Evolutionary conservation across 2,113 vertebrate species (phyloP).

Genomic region (Elephas maximus): DNA sequence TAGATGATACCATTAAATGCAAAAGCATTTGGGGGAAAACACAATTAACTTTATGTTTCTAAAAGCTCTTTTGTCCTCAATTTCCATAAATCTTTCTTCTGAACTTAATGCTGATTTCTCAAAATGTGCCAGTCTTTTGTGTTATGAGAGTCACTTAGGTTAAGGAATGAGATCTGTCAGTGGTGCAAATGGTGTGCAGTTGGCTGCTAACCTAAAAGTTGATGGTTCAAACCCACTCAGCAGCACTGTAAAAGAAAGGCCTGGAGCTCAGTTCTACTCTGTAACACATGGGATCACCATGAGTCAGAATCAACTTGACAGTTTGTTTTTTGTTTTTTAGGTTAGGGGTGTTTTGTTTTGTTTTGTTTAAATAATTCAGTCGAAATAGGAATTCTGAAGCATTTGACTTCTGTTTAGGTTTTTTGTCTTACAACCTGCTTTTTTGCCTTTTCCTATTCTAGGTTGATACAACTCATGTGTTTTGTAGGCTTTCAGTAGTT

Average conservation of each 20-base stretch:
- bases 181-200: no score
- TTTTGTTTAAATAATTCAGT: background rate
- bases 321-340: no score
- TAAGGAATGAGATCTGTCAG: background rate
- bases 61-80: background rate
- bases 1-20: background rate
- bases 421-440: background rate
- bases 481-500: background rate
- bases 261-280: no score
- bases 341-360: background rate
- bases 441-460: background rate
- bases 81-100: constrained; percentile 22
- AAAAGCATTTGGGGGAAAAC: constrained; percentile 17
- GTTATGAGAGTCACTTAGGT: background rate
- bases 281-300: no score
- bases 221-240: no score
- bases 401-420: constrained; percentile 6
- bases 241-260: no score
- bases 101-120: background rate
- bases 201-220: no score
- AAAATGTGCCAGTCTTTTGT: constrained; percentile 32
- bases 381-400: background rate
- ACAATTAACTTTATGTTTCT: constrained; percentile 30
- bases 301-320: no score
- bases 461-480: background rate